Conservation (phyloP, 2,113 vertebrate genomes). For the Setophaga coronata region DNA sequence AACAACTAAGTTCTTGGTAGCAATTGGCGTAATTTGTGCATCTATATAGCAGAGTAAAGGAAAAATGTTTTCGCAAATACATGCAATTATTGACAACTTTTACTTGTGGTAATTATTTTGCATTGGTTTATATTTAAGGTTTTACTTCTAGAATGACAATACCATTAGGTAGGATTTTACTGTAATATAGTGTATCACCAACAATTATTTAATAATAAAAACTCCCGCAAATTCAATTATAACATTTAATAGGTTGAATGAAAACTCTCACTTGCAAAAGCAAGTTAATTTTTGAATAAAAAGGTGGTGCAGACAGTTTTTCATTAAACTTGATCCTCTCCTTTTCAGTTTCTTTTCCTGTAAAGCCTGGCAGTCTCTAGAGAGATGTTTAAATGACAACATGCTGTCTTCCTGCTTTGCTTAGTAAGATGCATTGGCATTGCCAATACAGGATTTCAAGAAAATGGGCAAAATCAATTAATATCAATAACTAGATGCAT, state of each 20-base stretch:
- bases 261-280: neutral
- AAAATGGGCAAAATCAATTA: neutral
- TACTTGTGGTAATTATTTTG: neutral
- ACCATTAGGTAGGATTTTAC: neutral
- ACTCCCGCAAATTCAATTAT: neutral
- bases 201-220: neutral
- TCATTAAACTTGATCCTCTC: neutral
- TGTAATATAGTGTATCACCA: neutral
- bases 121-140: neutral
- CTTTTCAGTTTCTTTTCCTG: slow-evolving; percentile 19
- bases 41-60: neutral
- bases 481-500: neutral
- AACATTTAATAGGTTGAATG: neutral
- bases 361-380: neutral
- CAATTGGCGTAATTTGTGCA: neutral
- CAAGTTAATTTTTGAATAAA: neutral
- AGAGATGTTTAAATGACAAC: neutral
- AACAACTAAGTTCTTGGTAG: neutral
- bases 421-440: neutral
- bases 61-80: neutral
- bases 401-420: neutral
- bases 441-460: neutral
- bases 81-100: neutral
- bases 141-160: neutral
- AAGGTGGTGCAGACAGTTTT: neutral